Base-by-base conservation (phyloP, 2,113 vertebrate species). In the Anthoscopus minutus region DNA sequence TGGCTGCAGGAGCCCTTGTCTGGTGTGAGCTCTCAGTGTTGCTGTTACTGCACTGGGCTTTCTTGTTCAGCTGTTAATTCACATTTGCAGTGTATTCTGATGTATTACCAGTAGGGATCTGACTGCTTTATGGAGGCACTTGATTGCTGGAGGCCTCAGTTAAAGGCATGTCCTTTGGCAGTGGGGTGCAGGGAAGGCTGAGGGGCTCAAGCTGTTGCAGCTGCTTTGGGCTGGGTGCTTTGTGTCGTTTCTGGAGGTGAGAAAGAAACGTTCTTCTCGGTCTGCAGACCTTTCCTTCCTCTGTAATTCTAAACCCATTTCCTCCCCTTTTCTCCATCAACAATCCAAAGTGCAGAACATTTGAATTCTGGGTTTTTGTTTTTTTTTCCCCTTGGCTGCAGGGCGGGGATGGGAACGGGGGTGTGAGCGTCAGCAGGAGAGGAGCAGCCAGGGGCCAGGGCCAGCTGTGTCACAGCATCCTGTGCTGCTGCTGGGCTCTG, bases 201-300 rank as follows among this genome's bases (percentile, higher is more conserved):
- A 65, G 57, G 51, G 40, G 45, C 90, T 93, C 66, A 72, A 61
- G 56, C 80, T 92, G 60, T 58, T 92, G 3, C 0, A 27, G 12
- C 67, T 51, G 56, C 57, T 91, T 56, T 51, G 51, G 87, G 38
- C 65, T 74, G 12, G 56, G 4, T 44, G 6, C 25, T 88, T 77
- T 58, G 13, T 89, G 48, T 66, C 57, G 9, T 23, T 86, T 94
- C 92, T 88, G 30, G 61, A 66, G 35, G 28, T 15, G 14, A 54
- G 57, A 58, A 56, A 45, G 13, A 45, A 48, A 9, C 0, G 6
- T 25, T 84, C 15, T 89, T 72, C 74, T 92, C 0, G 1, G 9
- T 54, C 51, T 67, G 47, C 71, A 96, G 94, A 60, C 89, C 11
- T 92, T 93, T 96, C 87, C 93, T 95, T 95, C 92, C 92, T 92